These are phyloP conservation scores for Dasypolia templi DNA, from an alignment of 2,888 invertebrate species.

Conservation along the genomic window DNA sequence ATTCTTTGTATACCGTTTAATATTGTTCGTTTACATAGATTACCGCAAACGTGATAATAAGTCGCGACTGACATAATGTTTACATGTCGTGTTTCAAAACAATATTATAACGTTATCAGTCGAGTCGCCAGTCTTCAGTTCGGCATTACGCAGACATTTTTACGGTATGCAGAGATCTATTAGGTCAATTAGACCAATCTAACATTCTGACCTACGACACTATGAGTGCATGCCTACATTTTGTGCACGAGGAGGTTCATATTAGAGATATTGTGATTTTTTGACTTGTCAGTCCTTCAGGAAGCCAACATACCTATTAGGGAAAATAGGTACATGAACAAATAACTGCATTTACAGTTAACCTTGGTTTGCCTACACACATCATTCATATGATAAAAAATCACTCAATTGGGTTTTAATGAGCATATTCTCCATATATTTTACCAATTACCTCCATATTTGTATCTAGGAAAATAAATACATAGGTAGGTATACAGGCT, in stretches of 20 bases:
- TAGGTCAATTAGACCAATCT: slow-evolving; percentile 69
- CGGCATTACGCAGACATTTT: slow-evolving; percentile 35
- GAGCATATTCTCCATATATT: slow-evolving; percentile 17
- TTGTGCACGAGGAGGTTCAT: not conserved
- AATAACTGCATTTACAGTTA: not conserved
- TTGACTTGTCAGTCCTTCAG: not conserved
- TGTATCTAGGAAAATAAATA: slow-evolving; percentile 39
- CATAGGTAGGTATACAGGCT: slow-evolving; percentile 37
- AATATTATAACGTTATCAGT: slow-evolving; percentile 50
- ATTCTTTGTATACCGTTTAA: slow-evolving; percentile 23
- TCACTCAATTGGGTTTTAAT: slow-evolving; percentile 13
- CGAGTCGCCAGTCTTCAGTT: slow-evolving; percentile 26
- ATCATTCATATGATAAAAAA: not conserved
- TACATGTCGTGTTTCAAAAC: slow-evolving; percentile 46
- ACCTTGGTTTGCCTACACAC: not conserved
- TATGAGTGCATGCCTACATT: slow-evolving; percentile 21
- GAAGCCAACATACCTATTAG: not conserved
- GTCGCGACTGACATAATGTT: slow-evolving; percentile 42
- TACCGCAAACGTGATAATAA: slow-evolving; percentile 56
- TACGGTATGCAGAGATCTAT: slow-evolving; percentile 44
- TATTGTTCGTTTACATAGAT: slow-evolving; percentile 30
- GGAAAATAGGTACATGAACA: not conserved
- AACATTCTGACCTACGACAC: slow-evolving; percentile 42
- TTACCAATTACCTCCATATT: slow-evolving; percentile 10
- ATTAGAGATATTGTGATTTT: not conserved